Conservation (phyloP, 92 coral and sea anemone species). For the Blastomussa wellsi region DNA sequence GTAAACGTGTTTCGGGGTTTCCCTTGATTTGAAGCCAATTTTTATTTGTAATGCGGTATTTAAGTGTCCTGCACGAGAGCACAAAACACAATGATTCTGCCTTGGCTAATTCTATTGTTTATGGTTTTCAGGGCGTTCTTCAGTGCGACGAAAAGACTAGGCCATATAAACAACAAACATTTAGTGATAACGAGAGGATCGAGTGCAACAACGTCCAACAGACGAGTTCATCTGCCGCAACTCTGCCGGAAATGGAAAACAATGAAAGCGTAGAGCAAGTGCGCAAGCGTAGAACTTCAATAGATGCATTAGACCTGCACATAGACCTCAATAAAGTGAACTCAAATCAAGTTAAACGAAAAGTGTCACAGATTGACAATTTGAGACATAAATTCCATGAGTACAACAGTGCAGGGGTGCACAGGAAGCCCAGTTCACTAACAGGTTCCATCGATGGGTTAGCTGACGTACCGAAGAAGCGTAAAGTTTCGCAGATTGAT, state of each 20-base stretch:
- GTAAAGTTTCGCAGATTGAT: constrained; percentile 68
- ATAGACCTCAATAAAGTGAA: constrained; percentile 35
- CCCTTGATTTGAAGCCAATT: no score
- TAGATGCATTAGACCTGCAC: constrained; percentile 64
- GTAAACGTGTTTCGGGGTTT: no score
- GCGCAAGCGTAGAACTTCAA: constrained; percentile 47
- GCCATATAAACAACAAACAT: not conserved
- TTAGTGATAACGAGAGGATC: not conserved
- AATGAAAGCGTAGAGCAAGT: constrained; percentile 19
- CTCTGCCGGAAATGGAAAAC: constrained; percentile 32
- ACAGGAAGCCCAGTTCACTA: constrained; percentile 3
- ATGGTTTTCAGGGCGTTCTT: constrained; percentile 21
- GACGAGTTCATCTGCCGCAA: not conserved
- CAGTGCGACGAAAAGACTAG: constrained; percentile 33
- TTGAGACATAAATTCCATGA: constrained; percentile 47
- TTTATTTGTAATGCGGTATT: no score
- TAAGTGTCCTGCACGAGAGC: no score
- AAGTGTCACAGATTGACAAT: constrained; percentile 67
- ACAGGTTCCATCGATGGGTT: not conserved
- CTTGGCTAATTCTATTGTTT: not conserved
- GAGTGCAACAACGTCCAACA: not conserved
- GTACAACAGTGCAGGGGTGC: not conserved
- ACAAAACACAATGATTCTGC: no score
- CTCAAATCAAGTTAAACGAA: constrained; percentile 26
- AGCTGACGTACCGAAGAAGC: constrained; percentile 30